Evolutionary conservation across 2,888 invertebrate species (phyloP).

Genomic region (Quadriops clusia): DNA sequence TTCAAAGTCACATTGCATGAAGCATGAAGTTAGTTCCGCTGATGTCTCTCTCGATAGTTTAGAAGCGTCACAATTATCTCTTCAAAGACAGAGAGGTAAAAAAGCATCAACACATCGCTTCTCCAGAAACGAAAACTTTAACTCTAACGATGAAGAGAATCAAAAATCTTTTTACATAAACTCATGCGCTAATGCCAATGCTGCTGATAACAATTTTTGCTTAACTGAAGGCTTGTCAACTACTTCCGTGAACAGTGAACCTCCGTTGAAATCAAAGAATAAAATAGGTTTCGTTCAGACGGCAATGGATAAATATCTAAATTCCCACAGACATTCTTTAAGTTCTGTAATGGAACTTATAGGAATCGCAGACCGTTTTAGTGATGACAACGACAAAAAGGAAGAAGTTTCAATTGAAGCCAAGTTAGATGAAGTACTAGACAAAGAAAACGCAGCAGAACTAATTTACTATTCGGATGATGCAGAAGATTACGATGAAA

Average conservation of each 20-base stretch:
- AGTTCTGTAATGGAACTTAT: constrained; percentile 36
- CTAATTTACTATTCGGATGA: constrained; percentile 15
- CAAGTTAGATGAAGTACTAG: constrained; percentile 10
- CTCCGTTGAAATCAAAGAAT: constrained; percentile 22
- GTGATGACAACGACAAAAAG: constrained; percentile 5
- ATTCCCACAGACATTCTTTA: constrained; percentile 35
- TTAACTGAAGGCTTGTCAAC: constrained; percentile 23
- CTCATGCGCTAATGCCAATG: constrained; percentile 4
- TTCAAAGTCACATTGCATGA: constrained; percentile 21
- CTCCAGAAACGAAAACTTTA: background rate
- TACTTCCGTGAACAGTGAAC: constrained; percentile 31
- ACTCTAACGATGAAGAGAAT: constrained; percentile 7
- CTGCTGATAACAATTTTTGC: constrained; percentile 7
- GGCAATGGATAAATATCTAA: constrained; percentile 35
- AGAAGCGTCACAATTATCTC: constrained; percentile 21
- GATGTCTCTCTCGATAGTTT: constrained; percentile 36
- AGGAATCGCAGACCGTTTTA: constrained; percentile 17
- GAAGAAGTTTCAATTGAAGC: constrained; percentile 8
- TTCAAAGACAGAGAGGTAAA: constrained; percentile 15
- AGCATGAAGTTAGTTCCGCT: constrained; percentile 28
- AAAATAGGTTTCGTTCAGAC: constrained; percentile 30
- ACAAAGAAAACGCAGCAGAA: constrained; percentile 18
- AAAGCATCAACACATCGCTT: constrained; percentile 5
- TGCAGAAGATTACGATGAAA: constrained; percentile 11
- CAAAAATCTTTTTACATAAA: constrained; percentile 8